Base-by-base conservation (phyloP, 1,140 invertebrate genomes). In the Drosophila tani region DNA sequence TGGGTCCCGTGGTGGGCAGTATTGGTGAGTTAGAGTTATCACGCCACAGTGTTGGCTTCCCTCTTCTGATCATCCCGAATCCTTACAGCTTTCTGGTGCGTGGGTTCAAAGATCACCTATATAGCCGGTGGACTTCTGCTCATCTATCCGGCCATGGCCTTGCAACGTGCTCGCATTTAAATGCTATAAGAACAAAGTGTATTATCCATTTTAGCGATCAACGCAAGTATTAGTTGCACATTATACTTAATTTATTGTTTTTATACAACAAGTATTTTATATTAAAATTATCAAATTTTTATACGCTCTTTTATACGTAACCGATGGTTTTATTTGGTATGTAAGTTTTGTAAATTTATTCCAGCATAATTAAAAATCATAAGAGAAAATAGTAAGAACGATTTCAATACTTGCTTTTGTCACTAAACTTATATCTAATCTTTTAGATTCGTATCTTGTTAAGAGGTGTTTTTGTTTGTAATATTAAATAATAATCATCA, bases 1-100 rank as follows among this genome's bases (percentile, higher is more conserved):
- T 98, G 38, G 98, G 98, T 19, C 98, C 98, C 8, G 93, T 99
- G 51, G 84, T 98, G n/a, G 96, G 97, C 46, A 97, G 97, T 64
- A 94, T 96, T 77, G 94, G 95, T 96, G 92, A 92, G 82, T 55
- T 21, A 14, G 12, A 38, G 6, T 14, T 32, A 32, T 6, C 14
- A 35, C 29, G 17, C 0, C 29, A 29, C 43, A 12, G 21, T 40
- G 46, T 15, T 38, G n/a, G 49, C 45, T 27, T 32, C 21, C 24
- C 17, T 29, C 8, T 32, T 47, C 24, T 59, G 5, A 62, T 14
- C 5, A n/a, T 40, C 5, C 11, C 9, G 11, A 43, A 38, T 60
- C 12, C 2, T 46, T 68, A 40, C 92, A 97, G 96, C 95, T 14
- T 98, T 97, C 93, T 98, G 97, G 97, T 96, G 95, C 83, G 93